Evolutionary conservation across 2,888 invertebrate genomes (phyloP).

Genomic region (Eurois occulta): DNA sequence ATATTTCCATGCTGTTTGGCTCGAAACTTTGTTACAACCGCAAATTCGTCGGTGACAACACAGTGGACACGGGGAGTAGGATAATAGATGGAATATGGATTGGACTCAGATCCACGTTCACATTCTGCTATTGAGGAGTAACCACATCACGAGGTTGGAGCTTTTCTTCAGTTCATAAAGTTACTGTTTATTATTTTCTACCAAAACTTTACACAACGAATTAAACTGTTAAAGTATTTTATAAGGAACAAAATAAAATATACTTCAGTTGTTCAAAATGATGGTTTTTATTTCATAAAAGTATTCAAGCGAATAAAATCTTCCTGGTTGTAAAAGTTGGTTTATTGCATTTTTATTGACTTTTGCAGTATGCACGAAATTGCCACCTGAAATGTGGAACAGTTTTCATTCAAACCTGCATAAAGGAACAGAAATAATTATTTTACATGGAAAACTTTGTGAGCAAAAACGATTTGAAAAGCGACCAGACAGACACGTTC

Average conservation of each 20-base stretch:
- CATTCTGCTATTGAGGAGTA: background rate
- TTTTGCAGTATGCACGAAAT: conserved; percentile 15
- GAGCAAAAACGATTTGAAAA: conserved; percentile 23
- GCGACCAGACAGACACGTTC: conserved; percentile 13
- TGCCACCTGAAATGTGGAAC: conserved; percentile 32
- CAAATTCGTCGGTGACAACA: background rate
- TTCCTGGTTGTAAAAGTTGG: conserved; percentile 18
- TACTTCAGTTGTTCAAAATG: background rate
- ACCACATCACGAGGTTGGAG: background rate
- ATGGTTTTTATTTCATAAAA: conserved; percentile 7
- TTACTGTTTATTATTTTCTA: background rate
- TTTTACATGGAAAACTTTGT: conserved; percentile 32
- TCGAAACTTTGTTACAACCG: background rate
- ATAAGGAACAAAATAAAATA: background rate
- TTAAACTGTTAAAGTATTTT: background rate
- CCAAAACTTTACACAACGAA: background rate
- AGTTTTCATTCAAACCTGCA: conserved; percentile 17
- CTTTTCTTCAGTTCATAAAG: background rate
- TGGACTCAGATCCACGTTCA: background rate
- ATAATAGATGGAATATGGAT: background rate
- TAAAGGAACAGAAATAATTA: conserved; percentile 29
- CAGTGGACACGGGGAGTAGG: background rate
- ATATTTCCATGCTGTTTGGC: background rate
- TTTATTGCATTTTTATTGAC: conserved; percentile 35
- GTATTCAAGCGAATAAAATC: conserved; percentile 23